These are phyloP conservation scores for Scolanthus callimorphus DNA, from an alignment of 92 coral and sea anemone genomes.

Conservation along the genomic window DNA sequence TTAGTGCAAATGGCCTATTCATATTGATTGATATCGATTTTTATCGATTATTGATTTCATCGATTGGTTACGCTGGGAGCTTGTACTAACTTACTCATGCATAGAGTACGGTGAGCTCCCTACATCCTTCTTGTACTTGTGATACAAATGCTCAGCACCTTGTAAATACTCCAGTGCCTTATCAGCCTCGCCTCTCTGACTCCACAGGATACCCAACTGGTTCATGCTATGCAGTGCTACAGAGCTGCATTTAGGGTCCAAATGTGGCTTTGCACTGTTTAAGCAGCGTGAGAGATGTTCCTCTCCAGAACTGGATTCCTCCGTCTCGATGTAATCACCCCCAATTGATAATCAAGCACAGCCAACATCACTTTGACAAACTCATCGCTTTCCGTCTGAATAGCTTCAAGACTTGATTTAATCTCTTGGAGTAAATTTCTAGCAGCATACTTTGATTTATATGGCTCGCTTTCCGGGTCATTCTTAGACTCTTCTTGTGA, in stretches of 20 bases:
- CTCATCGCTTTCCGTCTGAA: constrained; percentile 54
- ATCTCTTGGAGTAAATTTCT: constrained; percentile 68
- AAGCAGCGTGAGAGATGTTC: constrained; percentile 63
- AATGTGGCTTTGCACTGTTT: constrained; percentile 23
- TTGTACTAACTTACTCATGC: constrained; percentile 92
- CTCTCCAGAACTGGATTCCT: constrained; percentile 91
- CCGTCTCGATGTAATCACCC: constrained; percentile 88
- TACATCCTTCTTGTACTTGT: constrained; percentile 61
- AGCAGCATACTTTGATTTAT: constrained; percentile 93
- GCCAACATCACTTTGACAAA: constrained; percentile 38
- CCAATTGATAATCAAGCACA: constrained; percentile 70
- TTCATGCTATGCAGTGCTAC: constrained; percentile 63
- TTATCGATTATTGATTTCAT: too few species aligned
- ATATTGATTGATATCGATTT: too few species aligned
- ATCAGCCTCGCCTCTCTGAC: constrained; percentile 80
- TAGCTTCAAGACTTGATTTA: constrained; percentile 63
- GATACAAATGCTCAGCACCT: constrained; percentile 75
- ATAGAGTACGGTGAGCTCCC: constrained; percentile 70
- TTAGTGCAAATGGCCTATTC: too few species aligned
- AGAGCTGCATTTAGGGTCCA: constrained; percentile 58
- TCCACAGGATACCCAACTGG: constrained; percentile 97
- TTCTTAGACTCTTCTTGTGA: constrained; percentile 69
- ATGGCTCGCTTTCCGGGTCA: constrained; percentile 91
- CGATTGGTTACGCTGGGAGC: too few species aligned
- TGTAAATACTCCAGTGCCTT: constrained; percentile 67